Conservation (phyloP, 2,888 invertebrate species). For the Electrophaes corylata region DNA sequence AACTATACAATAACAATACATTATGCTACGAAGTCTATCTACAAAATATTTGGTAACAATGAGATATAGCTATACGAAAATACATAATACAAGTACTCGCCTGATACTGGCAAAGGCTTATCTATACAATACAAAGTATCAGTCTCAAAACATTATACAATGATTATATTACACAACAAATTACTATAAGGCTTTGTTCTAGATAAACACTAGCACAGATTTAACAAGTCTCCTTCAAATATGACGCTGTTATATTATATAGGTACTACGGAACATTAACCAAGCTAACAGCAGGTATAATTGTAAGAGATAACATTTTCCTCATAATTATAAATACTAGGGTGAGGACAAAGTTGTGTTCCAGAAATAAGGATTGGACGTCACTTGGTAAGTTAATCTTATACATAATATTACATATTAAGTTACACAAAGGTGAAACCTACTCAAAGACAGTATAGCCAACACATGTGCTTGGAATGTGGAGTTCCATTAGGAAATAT, state of each 20-base stretch:
- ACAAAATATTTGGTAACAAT: conserved; percentile 84
- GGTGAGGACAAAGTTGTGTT: no score
- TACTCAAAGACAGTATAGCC: conserved; percentile 68
- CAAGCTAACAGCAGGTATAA: conserved; percentile 58
- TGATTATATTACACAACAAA: conserved; percentile 51
- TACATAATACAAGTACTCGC: conserved; percentile 65
- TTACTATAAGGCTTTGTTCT: conserved; percentile 58
- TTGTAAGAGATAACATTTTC: no score
- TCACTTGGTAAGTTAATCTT: no score
- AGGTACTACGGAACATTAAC: conserved; percentile 71
- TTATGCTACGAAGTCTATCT: conserved; percentile 64
- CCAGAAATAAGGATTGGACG: no score
- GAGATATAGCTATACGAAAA: conserved; percentile 80
- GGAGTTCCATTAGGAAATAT: conserved; percentile 77
- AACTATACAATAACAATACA: conserved; percentile 66
- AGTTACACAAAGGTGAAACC: conserved; percentile 71
- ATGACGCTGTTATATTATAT: conserved; percentile 53
- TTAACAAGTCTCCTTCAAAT: conserved; percentile 68
- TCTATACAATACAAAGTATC: conserved; percentile 67
- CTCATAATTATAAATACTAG: no score
- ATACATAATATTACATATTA: conserved; percentile 69
- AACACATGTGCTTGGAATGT: conserved; percentile 82
- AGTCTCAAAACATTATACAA: conserved; percentile 69
- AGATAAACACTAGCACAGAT: conserved; percentile 58
- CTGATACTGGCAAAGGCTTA: conserved; percentile 72